phyloP scores from a whole-genome alignment of 1,140 invertebrate genomes.

The Coenobita brevimanus region DNA sequence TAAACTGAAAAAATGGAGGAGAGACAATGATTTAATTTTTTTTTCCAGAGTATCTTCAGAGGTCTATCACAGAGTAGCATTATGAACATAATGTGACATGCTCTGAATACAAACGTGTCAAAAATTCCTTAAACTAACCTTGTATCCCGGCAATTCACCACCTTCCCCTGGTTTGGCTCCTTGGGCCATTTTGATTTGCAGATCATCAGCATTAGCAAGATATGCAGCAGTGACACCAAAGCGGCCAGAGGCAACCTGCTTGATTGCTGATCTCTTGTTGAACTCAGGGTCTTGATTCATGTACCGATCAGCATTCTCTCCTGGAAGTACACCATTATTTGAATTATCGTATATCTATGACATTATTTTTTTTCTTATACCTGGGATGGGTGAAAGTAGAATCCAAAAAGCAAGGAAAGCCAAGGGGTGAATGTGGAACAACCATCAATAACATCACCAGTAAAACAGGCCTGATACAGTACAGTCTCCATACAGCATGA shows the following conservation, averaged over 20 bases:
- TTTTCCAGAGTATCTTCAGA: too few relatives aligned
- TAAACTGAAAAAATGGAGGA: too few relatives aligned
- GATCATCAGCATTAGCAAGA: conserved; percentile 94
- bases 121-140: conserved; percentile 75
- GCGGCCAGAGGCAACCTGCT: conserved; percentile 94
- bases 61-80: too few relatives aligned
- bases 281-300: conserved; percentile 83
- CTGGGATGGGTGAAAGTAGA: background rate
- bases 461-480: too few relatives aligned
- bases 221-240: conserved; percentile 99
- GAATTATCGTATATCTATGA: background rate
- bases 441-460: too few relatives aligned
- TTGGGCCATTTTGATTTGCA: conserved; percentile 99
- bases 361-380: background rate
- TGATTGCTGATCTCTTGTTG: conserved; percentile 82
- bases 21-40: too few relatives aligned
- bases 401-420: too few relatives aligned
- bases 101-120: too few relatives aligned
- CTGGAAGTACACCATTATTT: conserved; percentile 73
- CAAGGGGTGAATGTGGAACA: too few relatives aligned
- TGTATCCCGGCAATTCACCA: conserved; percentile 92
- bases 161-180: conserved; percentile 97
- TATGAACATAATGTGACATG: too few relatives aligned
- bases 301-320: conserved; percentile 90
- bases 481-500: too few relatives aligned